Percentiles rank a stretch among this genome's conserved stretches.
Evolutionary conservation across 2,113 vertebrate species (phyloP).

Genomic region (Suncus etruscus): DNA sequence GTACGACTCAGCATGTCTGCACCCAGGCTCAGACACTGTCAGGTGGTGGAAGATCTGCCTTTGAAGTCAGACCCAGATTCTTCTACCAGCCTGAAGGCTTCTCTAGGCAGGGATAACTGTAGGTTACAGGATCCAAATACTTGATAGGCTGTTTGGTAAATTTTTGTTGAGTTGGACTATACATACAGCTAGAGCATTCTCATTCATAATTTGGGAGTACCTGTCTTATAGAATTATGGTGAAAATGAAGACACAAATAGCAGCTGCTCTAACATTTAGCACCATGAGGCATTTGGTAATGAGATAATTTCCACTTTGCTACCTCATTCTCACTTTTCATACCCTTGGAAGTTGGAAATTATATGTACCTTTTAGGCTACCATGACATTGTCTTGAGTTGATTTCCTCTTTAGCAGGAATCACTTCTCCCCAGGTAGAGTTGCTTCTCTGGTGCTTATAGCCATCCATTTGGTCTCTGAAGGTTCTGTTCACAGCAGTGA

Average conservation of each 20-base stretch:
- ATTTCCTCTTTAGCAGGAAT: constrained; percentile 37
- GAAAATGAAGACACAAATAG: constrained; percentile 32
- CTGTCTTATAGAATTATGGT: background rate
- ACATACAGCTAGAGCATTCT: constrained; percentile 22
- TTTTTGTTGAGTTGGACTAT: constrained; percentile 36
- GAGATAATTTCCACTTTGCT: constrained; percentile 35
- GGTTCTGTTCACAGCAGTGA: background rate
- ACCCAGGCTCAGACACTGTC: constrained; percentile 19
- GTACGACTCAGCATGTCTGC: background rate
- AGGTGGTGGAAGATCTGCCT: constrained; percentile 31
- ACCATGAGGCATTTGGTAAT: constrained; percentile 2
- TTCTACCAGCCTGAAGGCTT: background rate
- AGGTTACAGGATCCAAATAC: constrained; percentile 3
- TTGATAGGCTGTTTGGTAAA: constrained; percentile 34
- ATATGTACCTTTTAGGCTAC: background rate
- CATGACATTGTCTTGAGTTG: constrained; percentile 6
- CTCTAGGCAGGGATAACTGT: background rate
- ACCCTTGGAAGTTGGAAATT: constrained; percentile 20
- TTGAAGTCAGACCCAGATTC: constrained; percentile 23
- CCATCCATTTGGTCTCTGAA: background rate
- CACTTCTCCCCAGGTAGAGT: background rate
- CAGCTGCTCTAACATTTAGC: background rate
- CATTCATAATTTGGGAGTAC: constrained; percentile 33
- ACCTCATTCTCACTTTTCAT: background rate
- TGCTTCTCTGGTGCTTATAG: constrained; percentile 49